Base-by-base conservation (phyloP, 1,140 invertebrate genomes). In the Asobara japonica region DNA sequence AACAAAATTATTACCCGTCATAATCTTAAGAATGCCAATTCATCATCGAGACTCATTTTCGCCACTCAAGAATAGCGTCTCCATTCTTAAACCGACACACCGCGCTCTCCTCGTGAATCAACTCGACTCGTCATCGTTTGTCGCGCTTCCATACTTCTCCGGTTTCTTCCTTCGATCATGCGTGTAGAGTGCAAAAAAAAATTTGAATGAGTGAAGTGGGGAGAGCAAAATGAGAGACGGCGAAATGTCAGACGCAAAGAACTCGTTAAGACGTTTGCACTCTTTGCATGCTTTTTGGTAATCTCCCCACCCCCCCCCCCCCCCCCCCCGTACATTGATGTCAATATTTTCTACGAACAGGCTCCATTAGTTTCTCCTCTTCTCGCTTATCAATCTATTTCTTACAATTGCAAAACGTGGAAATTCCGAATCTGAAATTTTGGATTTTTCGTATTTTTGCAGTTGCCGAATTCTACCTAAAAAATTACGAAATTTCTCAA, bases 251-350 rank as follows among this genome's bases (percentile, higher is more conserved):
- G 45, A 20, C 45, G 45, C 38, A n/a, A 51, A 64, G 78, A 81
- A 80, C 75, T 82, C 80, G 80, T 83, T 83, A 78, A 82, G 76
- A 77, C 76, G 74, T 82, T 82, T 82, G 78, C 78, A 76, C 76
- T 81, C 78, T 66, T 76, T 72, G 73, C 70, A 45, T 73, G 71
- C 74, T 79, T 67, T 66, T 29, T 41, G 31, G 22, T 45, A 8
- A n/a, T 18, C 27, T 8, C 16, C 16, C 18, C 62, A 16, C 31
- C 16, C 8, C 5, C n/a, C 31, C 3, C 25, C 29, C 71, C 73
- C 71, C 66, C 70, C 71, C 25, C 29, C 71, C 73, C 71, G 66
- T 68, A 72, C 74, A 79, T 79, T 81, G 81, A 78, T 79, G 80
- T 81, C 81, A 82, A 82, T 78, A 82, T 81, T 79, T 81, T 82